A percentile compares a stretch with the other conserved stretches of the same genome.
Conservation (phyloP, 1,140 invertebrate genomes). For the Lepeophtheirus salmonis region DNA sequence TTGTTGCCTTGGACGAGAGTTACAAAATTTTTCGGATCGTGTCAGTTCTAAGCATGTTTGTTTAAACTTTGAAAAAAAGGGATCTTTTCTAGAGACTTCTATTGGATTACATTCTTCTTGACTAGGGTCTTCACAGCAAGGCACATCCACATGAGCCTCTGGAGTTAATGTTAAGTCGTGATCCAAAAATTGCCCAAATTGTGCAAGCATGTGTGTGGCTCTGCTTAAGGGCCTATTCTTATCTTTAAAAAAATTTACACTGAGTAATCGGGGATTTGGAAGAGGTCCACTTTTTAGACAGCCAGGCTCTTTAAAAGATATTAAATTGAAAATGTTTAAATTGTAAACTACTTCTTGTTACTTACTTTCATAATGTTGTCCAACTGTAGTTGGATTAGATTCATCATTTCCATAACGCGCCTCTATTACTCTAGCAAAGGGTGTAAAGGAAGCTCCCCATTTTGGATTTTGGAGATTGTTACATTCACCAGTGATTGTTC, state of each 20-base stretch:
- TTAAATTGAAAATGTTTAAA: background rate
- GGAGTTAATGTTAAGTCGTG: conserved; percentile 38
- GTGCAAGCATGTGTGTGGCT: conserved; percentile 40
- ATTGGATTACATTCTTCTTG: conserved; percentile 11
- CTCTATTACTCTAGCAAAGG: conserved; percentile 57
- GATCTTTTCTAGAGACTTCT: background rate
- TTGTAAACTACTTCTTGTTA: background rate
- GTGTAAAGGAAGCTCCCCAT: conserved; percentile 55
- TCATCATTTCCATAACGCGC: conserved; percentile 76
- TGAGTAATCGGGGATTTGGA: background rate
- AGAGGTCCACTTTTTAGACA: background rate
- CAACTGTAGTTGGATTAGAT: conserved; percentile 27
- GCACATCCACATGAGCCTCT: conserved; percentile 21
- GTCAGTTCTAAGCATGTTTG: conserved; percentile 9
- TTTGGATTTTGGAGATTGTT: conserved; percentile 39
- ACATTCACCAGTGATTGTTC: conserved; percentile 39
- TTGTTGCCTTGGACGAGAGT: conserved; percentile 1
- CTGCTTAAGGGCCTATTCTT: conserved; percentile 17
- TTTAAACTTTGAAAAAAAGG: background rate
- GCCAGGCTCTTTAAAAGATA: background rate
- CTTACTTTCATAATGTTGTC: conserved; percentile 26
- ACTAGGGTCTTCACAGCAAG: background rate
- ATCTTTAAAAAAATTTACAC: background rate
- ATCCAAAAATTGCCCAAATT: conserved; percentile 36
- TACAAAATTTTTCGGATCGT: background rate